Evolutionary conservation across 2,888 invertebrate genomes (phyloP), one percentile per base, ranked within the genome.

Genomic region (Leptodirus hochenwartii): DNA sequence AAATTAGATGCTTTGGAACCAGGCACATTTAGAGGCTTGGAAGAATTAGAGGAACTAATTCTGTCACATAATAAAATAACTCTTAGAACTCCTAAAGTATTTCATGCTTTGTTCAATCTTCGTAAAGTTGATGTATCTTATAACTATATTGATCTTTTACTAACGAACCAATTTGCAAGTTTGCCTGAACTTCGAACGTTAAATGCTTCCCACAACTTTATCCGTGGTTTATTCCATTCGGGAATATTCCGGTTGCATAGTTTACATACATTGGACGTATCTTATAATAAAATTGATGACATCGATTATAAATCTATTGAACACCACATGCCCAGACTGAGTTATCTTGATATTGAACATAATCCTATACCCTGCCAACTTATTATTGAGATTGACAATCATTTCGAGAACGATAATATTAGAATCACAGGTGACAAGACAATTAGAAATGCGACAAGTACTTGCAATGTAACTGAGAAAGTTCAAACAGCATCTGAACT

Each of bases 241-340:
- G 53, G 53, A 11, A 44, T 53, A 4, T 43, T 51, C 26, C 41
- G 45, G 3, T 30, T 55, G 16, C 43, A 45, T 22, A 51, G 43
- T 35, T 35, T 55, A 5, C 48, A 53, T 32, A 44, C 47, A 15
- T 34, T 55, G 16, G 55, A 55, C 37, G 32, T 55, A 3, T 50
- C 53, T 0, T 35, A 40, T 29, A 55, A 54, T 33, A 41, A 43
- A 8, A 35, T 55, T 5, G 38, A 38, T 1, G 45, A 51, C 35
- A 33, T 55, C 3, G 51, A 55, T 34, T 55, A 53, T 35, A 42
- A 44, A 8, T 36, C 40, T 4, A 35, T 55, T 13, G 41, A 49
- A 8, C 37, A 44, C 2, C 41, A 53, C 28, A 35, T 52, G 25
- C 53, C 53, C 1, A 44, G 42, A 13, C 35, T 55, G 4, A 37